phyloP scores from a whole-genome alignment of 1,140 invertebrate species.

The Lordiphosa mommai region DNA sequence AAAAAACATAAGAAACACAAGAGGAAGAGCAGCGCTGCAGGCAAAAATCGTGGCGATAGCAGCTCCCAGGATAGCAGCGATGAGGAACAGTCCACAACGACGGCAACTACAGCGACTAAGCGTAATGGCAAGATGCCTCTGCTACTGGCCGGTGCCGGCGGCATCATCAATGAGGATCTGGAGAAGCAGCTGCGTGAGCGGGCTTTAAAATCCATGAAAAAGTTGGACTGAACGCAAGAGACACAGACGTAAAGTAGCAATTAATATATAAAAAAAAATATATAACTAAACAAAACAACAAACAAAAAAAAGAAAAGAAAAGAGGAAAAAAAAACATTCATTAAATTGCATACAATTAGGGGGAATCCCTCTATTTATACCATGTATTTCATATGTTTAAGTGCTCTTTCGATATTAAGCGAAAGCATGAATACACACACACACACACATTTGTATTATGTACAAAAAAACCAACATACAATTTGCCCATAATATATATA shows the following conservation, averaged over 20 bases:
- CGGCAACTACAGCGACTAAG: conserved; percentile 60
- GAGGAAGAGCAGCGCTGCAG: conserved; percentile 81
- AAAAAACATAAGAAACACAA: conserved; percentile 85
- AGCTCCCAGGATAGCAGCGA: conserved; percentile 82
- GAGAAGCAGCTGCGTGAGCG: conserved; percentile 93
- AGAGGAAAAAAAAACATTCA: conserved; percentile 29
- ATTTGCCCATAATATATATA: conserved; percentile 21
- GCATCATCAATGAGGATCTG: conserved; percentile 86
- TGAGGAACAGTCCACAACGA: conserved; percentile 55
- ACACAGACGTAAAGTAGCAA: conserved; percentile 10
- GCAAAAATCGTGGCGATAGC: conserved; percentile 81
- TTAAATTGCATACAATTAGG: conserved; percentile 48
- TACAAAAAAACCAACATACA: conserved; percentile 52
- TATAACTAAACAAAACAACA: not conserved
- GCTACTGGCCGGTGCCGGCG: conserved; percentile 83
- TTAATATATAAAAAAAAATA: conserved; percentile 5
- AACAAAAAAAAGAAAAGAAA: not conserved
- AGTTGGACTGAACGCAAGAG: conserved; percentile 65
- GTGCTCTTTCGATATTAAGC: conserved; percentile 58
- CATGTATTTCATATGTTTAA: conserved; percentile 68
- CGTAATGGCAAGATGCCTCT: conserved; percentile 74
- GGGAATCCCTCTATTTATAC: conserved; percentile 37
- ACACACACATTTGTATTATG: conserved; percentile 61
- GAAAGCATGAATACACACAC: conserved; percentile 43
- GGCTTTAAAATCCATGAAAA: conserved; percentile 86